Evolutionary conservation across 2,113 vertebrate genomes (phyloP).

Genomic region (Elephas maximus): DNA sequence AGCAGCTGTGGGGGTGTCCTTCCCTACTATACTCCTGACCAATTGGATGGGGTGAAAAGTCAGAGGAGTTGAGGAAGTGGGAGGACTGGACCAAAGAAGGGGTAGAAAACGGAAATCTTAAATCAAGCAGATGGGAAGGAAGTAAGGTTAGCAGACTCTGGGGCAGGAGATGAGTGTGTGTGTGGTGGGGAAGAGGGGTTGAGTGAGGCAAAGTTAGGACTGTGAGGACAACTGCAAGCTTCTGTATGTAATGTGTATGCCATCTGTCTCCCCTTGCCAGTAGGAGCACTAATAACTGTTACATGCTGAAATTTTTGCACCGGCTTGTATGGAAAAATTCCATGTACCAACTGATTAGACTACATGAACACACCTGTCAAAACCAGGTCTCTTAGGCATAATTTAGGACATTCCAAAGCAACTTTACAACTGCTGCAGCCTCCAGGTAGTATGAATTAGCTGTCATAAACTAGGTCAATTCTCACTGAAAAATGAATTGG

Average conservation of each 20-base stretch:
- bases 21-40: not conserved
- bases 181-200: rapidly evolving
- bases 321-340: slow-evolving; percentile 71
- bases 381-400: slow-evolving; percentile 72
- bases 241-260: slow-evolving; percentile 56
- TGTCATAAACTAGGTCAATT: slow-evolving; percentile 55
- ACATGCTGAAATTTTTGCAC: slow-evolving; percentile 66
- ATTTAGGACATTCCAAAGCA: slow-evolving; percentile 71
- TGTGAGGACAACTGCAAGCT: slow-evolving; percentile 2
- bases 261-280: slow-evolving; percentile 66
- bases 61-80: not conserved
- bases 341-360: slow-evolving; percentile 68
- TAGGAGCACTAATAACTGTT: slow-evolving; percentile 68
- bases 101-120: not conserved
- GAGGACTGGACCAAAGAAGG: slow-evolving; percentile 3
- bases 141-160: not conserved
- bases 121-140: not conserved
- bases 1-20: not conserved
- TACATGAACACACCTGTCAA: slow-evolving; percentile 72
- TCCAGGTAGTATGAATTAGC: slow-evolving; percentile 74
- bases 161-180: not conserved
- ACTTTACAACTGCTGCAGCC: slow-evolving; percentile 65
- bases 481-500: slow-evolving; percentile 48
- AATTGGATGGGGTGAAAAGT: not conserved
- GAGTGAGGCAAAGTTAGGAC: not conserved